Evolutionary conservation across 2,888 invertebrate genomes (phyloP), one percentile per base, ranked within the genome.

Genomic region (Tromatobia lineatoria): DNA sequence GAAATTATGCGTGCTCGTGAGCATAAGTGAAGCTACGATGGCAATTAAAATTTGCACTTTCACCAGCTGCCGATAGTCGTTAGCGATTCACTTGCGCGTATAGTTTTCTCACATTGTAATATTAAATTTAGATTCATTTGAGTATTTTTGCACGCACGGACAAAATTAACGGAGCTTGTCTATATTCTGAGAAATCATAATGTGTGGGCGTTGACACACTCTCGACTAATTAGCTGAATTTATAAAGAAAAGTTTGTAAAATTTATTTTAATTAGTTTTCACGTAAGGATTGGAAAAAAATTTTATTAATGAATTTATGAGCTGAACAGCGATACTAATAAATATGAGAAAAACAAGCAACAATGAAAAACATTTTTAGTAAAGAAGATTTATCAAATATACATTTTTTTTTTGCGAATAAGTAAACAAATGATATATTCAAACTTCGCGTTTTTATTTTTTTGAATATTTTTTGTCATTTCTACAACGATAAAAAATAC

Each of bases 21-120:
- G n/a, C n/a, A n/a, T 25, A n/a, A 23, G n/a, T 38, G 61, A 34
- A n/a, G n/a, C 13, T 13, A 15, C 8, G 20, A 23, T 66, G 13
- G 13, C 42, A 66, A 61, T 61, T 34, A 66, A 66, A 66, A 29
- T 6, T 66, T 42, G 42, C 45, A 66, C 66, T 66, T 66, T 66
- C 66, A 13, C 66, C 66, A 13, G 13, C 23, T 34, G 34, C 8
- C 8, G 34, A 42, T 1, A 42, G 15, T 38, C 11, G 7, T 66
- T 20, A 13, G 11, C 38, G 23, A 38, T 42, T 18, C 66, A 42
- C 20, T 20, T 66, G 20, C 66, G 13, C 13, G 66, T 1, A 38
- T n/a, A 61, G 38, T 38, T 0, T 2, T 10, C 38, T 2, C n/a
- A 59, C n/a, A 29, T 29, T 13, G 59, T n/a, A 59, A 25, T 29